phyloP scores from a whole-genome alignment of 2,888 invertebrate species.

The Uropetala carovei region DNA sequence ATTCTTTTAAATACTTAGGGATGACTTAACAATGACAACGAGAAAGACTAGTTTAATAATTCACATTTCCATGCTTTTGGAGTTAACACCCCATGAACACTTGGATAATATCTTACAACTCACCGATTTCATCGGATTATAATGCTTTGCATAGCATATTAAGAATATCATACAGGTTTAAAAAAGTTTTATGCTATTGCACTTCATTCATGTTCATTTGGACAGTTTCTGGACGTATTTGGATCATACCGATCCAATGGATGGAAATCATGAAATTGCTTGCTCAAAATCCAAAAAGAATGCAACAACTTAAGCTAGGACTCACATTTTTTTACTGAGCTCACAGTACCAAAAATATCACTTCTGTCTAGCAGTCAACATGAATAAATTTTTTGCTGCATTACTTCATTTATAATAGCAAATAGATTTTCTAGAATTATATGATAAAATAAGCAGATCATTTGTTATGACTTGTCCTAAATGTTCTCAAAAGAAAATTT shows the following conservation, averaged over 20 bases:
- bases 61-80: constrained; percentile 42
- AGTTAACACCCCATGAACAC: constrained; percentile 51
- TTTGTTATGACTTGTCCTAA: constrained; percentile 33
- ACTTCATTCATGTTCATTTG: constrained; percentile 58
- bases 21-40: constrained; percentile 62
- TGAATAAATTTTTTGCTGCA: constrained; percentile 63
- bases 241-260: constrained; percentile 54
- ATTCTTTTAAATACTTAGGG: constrained; percentile 53
- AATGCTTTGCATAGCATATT: constrained; percentile 35
- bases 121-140: constrained; percentile 45
- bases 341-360: constrained; percentile 62
- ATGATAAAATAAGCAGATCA: constrained; percentile 62
- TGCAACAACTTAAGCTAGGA: constrained; percentile 58
- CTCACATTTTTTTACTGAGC: constrained; percentile 63
- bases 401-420: constrained; percentile 56
- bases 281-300: constrained; percentile 56
- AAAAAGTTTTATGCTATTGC: not conserved
- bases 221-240: constrained; percentile 62
- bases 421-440: constrained; percentile 50
- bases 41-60: constrained; percentile 60
- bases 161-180: constrained; percentile 38
- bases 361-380: constrained; percentile 61
- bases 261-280: constrained; percentile 58
- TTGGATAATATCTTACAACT: constrained; percentile 61
- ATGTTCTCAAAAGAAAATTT: constrained; percentile 4